Evolutionary conservation across 2,888 invertebrate genomes (phyloP), one percentile per base, ranked within the genome.

Genomic region (Microctonus brassicae): DNA sequence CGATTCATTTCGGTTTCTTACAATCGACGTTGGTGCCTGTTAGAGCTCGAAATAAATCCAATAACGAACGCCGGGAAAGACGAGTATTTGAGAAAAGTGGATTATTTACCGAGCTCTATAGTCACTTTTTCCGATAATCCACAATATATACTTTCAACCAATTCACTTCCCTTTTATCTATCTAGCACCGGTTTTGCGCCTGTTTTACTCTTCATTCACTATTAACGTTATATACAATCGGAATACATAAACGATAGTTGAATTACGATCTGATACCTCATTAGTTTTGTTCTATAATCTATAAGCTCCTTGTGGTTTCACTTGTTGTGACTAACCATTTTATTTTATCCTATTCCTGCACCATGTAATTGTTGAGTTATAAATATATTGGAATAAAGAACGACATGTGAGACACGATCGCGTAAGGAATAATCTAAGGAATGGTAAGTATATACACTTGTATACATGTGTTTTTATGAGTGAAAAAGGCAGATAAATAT

Each of bases 61-160:
- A 80, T 80, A 77, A 76, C 72, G 64, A 70, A 70, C 57, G 42
- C 39, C 57, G 33, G 70, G 73, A 61, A 75, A 75, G 78, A 77
- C 75, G 76, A 76, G 72, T 75, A 77, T 77, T 80, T 76, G 77
- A 78, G 79, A 24, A 79, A 80, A 80, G 77, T 75, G 76, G 79
- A 80, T 80, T 80, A 79, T 77, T 79, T 36, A 70, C 58, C 24
- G 42, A 69, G 55, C 57, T 52, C 24, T 34, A 33, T 42, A 70
- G 64, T 33, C 63, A 26, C 63, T 52, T 68, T 22, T 68, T 29
- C 60, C 34, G 63, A 70, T 70, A 70, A 70, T 70, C 64, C 69
- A 10, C 20, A 42, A 64, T 47, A 42, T 70, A 64, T 64, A 70
- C 22, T 11, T 34, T 61, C 52, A 17, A 36, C 29, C 33, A 33